phyloP scores from a whole-genome alignment of 2,797 vertebrate species.

The Melanotaenia parkinsoni region DNA sequence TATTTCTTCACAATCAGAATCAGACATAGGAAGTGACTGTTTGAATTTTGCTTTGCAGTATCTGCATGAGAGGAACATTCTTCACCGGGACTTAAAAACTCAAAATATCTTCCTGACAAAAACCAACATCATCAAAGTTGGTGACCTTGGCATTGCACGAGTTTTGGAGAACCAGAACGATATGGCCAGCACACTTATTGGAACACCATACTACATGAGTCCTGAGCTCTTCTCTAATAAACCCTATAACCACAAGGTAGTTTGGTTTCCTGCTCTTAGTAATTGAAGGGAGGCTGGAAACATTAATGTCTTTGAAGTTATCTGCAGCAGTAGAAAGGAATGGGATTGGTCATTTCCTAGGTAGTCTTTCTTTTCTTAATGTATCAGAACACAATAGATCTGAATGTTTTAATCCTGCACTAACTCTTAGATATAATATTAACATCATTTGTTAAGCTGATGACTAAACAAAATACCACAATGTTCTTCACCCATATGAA shows the following conservation, averaged over 20 bases:
- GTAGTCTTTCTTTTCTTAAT: too few relatives aligned
- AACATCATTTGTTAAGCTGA: not conserved
- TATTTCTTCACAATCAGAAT: not conserved
- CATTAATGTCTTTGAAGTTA: not conserved
- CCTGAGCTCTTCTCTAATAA: conserved; percentile 97
- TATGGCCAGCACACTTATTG: conserved; percentile 98
- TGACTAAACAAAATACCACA: not conserved
- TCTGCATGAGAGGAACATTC: conserved; percentile 94
- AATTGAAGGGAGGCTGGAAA: not conserved
- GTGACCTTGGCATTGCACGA: conserved; percentile 95
- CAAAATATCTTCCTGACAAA: conserved; percentile 98
- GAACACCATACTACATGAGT: conserved; percentile 99
- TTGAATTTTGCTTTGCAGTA: conserved; percentile 82
- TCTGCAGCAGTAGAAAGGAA: not conserved
- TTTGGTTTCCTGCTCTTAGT: not conserved
- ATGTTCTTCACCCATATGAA: not conserved
- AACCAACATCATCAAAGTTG: conserved; percentile 97
- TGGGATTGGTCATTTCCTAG: too few relatives aligned
- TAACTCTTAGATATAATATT: not conserved
- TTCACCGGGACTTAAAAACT: conserved; percentile 97
- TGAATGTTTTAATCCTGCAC: not conserved
- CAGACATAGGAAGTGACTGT: not conserved
- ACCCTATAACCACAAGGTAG: conserved; percentile 98
- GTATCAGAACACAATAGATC: too few relatives aligned
- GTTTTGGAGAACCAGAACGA: conserved; percentile 95